Percentiles rank a stretch among this genome's conserved stretches.
phyloP scores from a whole-genome alignment of 2,113 vertebrate genomes.

The Galeopterus variegatus region DNA sequence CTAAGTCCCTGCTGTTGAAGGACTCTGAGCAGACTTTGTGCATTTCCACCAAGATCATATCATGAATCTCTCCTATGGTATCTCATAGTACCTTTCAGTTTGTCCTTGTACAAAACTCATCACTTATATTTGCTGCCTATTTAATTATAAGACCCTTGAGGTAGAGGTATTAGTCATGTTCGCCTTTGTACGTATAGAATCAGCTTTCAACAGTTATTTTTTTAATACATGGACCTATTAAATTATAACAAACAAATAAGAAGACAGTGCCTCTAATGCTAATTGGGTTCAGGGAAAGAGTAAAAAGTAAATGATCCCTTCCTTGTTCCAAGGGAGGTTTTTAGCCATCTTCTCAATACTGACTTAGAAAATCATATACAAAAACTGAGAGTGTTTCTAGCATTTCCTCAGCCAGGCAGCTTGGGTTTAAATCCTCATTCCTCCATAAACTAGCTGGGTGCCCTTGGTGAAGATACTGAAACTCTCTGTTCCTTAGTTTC shows the following conservation, averaged over 20 bases:
- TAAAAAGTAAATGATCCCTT: not conserved
- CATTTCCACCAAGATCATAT: not conserved
- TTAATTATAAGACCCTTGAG: not conserved
- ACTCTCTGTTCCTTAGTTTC: not conserved
- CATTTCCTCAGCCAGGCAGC: not conserved
- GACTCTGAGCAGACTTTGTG: not conserved
- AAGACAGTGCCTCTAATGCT: not conserved
- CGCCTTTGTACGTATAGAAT: not conserved
- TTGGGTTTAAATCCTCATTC: not conserved
- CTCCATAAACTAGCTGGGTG: not conserved
- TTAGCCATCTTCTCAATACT: not conserved
- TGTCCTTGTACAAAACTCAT: not conserved
- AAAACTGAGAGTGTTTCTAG: not conserved
- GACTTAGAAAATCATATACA: not conserved
- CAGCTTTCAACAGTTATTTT: not conserved
- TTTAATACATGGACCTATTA: not conserved
- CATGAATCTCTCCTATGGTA: not conserved
- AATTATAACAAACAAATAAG: not conserved
- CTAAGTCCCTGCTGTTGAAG: not conserved
- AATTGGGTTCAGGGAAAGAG: not conserved
- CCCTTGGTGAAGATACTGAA: not conserved
- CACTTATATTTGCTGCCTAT: not conserved
- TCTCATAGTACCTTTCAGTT: not conserved
- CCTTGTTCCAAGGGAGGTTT: not conserved
- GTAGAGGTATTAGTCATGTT: not conserved